These are phyloP conservation scores for Phaetusa simplex DNA, from an alignment of 2,113 vertebrate genomes.

Conservation along the genomic window DNA sequence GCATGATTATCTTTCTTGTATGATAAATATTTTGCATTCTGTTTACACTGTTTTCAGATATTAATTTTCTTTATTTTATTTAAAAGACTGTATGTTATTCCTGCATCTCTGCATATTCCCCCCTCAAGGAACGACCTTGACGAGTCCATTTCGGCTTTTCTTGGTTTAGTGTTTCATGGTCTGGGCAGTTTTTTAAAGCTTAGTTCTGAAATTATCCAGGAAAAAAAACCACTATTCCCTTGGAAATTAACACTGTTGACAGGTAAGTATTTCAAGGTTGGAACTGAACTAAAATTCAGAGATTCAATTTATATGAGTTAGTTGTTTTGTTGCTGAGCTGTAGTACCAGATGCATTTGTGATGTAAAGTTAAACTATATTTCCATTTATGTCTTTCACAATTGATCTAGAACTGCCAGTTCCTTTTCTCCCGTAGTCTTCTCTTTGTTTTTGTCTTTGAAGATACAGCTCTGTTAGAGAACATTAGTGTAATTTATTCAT, in stretches of 20 bases:
- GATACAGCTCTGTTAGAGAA: not conserved
- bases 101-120: not conserved
- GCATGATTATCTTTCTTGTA: not conserved
- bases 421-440: not conserved
- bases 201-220: not conserved
- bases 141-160: not conserved
- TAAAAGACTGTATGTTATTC: not conserved
- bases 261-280: not conserved
- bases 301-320: not conserved
- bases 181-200: not conserved
- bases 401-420: not conserved
- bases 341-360: not conserved
- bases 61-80: not conserved
- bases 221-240: not conserved
- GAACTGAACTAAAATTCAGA: not conserved
- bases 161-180: not conserved
- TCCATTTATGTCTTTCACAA: not conserved
- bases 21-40: not conserved
- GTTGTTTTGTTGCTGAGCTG: not conserved
- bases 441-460: not conserved
- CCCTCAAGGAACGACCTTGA: not conserved
- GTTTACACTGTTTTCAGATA: not conserved
- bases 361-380: not conserved
- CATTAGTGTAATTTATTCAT: slow-evolving; percentile 12
- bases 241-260: not conserved